These are phyloP conservation scores for Ennomos fuscantarius DNA, from an alignment of 2,888 invertebrate genomes.

Conservation along the genomic window DNA sequence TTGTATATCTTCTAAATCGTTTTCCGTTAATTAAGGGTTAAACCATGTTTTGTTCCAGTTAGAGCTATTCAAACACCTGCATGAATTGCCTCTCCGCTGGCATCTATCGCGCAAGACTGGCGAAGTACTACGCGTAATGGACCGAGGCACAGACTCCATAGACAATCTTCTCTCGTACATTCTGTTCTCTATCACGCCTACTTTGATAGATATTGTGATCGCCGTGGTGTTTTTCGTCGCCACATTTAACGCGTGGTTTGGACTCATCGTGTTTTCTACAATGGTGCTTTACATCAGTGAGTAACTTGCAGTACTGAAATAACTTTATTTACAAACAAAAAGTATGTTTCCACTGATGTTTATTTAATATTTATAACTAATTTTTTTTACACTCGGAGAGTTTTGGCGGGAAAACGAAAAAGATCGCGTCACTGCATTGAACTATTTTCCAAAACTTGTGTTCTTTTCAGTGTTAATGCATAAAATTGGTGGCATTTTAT, in stretches of 20 bases:
- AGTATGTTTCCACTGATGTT: too few relatives aligned
- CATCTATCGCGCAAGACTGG: slow-evolving; percentile 98
- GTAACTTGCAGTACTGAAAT: slow-evolving; percentile 54
- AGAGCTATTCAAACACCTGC: slow-evolving; percentile 94
- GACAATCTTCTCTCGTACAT: slow-evolving; percentile 97
- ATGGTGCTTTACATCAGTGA: slow-evolving; percentile 97
- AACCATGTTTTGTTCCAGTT: slow-evolving; percentile 82
- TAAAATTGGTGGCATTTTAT: too few relatives aligned
- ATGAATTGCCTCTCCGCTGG: slow-evolving; percentile 96
- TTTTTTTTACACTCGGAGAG: too few relatives aligned
- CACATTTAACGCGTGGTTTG: slow-evolving; percentile 97
- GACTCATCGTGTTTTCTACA: slow-evolving; percentile 96
- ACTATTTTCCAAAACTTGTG: too few relatives aligned
- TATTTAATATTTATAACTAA: too few relatives aligned
- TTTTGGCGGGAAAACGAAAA: too few relatives aligned
- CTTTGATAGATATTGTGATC: slow-evolving; percentile 95
- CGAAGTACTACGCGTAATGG: slow-evolving; percentile 98
- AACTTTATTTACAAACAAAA: too few relatives aligned
- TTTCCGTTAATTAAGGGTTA: slow-evolving; percentile 29
- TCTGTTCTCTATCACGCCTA: slow-evolving; percentile 96
- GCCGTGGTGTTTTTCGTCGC: slow-evolving; percentile 95
- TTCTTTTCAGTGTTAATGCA: too few relatives aligned
- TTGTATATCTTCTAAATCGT: too few relatives aligned
- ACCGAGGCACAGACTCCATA: slow-evolving; percentile 98
- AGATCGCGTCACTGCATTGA: too few relatives aligned